These are phyloP conservation scores for Guaruba guarouba DNA, from an alignment of 2,113 vertebrate genomes.

Conservation along the genomic window DNA sequence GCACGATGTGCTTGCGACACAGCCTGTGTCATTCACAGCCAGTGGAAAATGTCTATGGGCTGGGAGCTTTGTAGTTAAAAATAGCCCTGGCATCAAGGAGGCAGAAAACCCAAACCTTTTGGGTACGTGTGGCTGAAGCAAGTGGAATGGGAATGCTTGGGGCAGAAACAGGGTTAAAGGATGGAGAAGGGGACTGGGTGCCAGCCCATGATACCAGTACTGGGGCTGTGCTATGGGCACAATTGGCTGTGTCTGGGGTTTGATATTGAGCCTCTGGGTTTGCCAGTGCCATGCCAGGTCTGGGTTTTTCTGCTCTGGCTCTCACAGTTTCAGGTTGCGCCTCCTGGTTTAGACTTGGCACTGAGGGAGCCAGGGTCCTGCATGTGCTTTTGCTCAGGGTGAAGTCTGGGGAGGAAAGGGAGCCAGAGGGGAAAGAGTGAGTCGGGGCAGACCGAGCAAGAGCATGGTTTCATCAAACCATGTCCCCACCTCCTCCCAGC, in stretches of 20 bases:
- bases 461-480: neutral
- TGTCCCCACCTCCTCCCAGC: neutral
- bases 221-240: rapidly evolving
- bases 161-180: neutral
- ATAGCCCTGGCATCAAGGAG: neutral
- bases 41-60: neutral
- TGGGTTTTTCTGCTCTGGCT: neutral
- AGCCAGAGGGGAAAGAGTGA: neutral
- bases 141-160: neutral
- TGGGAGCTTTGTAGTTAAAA: neutral
- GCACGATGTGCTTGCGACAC: rapidly evolving
- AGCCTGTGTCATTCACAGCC: rapidly evolving
- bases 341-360: neutral
- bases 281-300: rapidly evolving
- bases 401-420: neutral
- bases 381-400: neutral
- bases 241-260: rapidly evolving
- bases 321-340: rapidly evolving
- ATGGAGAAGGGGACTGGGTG: neutral
- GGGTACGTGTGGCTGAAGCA: neutral
- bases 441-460: rapidly evolving
- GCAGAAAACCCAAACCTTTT: neutral
- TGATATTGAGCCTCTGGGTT: neutral
- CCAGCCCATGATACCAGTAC: rapidly evolving
- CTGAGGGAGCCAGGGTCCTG: neutral